Evolutionary conservation across 2,888 invertebrate genomes (phyloP).

Genomic region (Tipula confusa): DNA sequence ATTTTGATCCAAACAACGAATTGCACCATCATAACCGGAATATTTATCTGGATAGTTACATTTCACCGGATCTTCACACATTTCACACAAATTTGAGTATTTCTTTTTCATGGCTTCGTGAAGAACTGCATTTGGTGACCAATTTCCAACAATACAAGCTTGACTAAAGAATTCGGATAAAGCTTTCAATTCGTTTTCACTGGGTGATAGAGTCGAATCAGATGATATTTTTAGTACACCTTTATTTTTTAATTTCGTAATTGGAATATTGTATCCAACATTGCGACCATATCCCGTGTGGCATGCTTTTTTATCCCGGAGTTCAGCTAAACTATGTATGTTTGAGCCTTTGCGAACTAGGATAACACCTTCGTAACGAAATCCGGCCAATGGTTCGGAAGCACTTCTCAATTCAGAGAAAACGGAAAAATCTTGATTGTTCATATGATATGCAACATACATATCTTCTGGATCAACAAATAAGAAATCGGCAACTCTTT

Average conservation of each 20-base stretch:
- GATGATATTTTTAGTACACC: conserved; percentile 49
- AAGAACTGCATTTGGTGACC: conserved; percentile 71
- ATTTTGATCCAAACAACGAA: conserved; percentile 74
- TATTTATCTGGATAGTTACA: conserved; percentile 79
- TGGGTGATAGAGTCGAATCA: conserved; percentile 47
- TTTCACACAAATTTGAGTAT: conserved; percentile 71
- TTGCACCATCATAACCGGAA: conserved; percentile 82
- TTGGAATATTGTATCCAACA: conserved; percentile 80
- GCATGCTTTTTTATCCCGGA: conserved; percentile 76
- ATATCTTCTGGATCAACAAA: conserved; percentile 84
- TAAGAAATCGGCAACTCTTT: conserved; percentile 74
- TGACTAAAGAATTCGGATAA: conserved; percentile 73
- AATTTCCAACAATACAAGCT: conserved; percentile 83
- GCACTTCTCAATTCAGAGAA: conserved; percentile 72
- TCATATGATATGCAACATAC: conserved; percentile 71
- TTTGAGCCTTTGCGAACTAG: conserved; percentile 72
- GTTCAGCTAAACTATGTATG: conserved; percentile 61
- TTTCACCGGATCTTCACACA: conserved; percentile 70
- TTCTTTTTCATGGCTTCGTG: conserved; percentile 65
- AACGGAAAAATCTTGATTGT: conserved; percentile 69
- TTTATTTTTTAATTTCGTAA: conserved; percentile 71
- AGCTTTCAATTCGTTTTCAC: conserved; percentile 76
- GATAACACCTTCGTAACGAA: conserved; percentile 76
- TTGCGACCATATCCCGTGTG: conserved; percentile 84
- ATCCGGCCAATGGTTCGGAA: conserved; percentile 70